phyloP scores from a whole-genome alignment of 2,113 vertebrate species.

The Cervus canadensis region DNA sequence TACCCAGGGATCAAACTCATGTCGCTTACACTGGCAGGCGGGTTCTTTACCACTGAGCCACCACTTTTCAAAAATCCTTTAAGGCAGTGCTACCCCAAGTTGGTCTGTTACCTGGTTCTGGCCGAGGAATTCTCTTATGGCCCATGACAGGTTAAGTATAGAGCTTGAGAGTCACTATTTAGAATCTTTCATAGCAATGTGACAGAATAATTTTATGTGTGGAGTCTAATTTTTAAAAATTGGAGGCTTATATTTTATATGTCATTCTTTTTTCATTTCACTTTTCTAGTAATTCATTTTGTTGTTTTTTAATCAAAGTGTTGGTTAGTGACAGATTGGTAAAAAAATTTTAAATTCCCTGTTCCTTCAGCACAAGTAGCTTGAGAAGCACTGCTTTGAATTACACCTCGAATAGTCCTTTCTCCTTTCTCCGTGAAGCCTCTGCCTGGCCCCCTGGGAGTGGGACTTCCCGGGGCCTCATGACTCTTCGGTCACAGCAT shows the following conservation, averaged over 20 bases:
- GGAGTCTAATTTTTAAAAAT: constrained; percentile 1
- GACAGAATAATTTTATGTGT: not conserved
- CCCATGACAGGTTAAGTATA: not conserved
- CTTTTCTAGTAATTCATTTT: not conserved
- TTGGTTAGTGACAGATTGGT: not conserved
- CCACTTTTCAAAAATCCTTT: not conserved
- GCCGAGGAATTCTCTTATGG: not conserved
- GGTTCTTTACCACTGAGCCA: not conserved
- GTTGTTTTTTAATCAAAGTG: not conserved
- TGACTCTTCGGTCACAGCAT: not conserved
- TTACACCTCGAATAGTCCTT: not conserved
- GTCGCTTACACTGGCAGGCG: not conserved
- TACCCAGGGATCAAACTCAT: not conserved
- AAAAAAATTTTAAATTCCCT: not conserved
- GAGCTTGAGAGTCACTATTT: not conserved
- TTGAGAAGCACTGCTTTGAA: not conserved
- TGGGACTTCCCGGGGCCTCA: not conserved
- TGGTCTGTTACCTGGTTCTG: not conserved
- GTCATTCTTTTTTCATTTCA: not conserved
- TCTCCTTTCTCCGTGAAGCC: not conserved
- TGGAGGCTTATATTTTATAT: not conserved
- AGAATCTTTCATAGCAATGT: not conserved
- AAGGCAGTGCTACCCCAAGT: not conserved
- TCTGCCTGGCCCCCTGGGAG: not conserved
- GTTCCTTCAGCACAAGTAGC: not conserved